Base-by-base conservation (phyloP, 2,888 invertebrate species). In the Apotomis turbidana region DNA sequence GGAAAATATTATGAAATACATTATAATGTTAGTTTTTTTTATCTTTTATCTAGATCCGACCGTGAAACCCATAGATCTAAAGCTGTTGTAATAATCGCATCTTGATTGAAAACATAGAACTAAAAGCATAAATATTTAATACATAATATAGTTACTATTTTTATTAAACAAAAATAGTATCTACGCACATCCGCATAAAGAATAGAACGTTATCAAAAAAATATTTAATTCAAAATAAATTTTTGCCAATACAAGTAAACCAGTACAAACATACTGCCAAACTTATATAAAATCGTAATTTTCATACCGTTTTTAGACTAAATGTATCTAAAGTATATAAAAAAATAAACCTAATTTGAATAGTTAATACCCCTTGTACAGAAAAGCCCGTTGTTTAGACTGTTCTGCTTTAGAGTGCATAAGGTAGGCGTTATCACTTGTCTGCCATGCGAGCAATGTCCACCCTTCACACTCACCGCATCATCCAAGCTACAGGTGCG, bases 221-320 rank as follows among this genome's bases (percentile, higher is more conserved):
- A n/a, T 12, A n/a, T 13, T 38, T n/a, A 38, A 58, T 38, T 41
- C 12, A 13, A 2, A 3, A 61, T 12, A 61, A 61, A 36, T 12
- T 3, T 46, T 57, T 44, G 66, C 66, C 66, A 66, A 66, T 12
- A 66, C n/a, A 46, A 57, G 55, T 46, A 46, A 46, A 57, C 55
- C 66, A 66, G 66, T 66, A 66, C 66, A 66, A 66, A 64, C 12
- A 44, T 55, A 57, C 66, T 66, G 66, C 66, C 66, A 66, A 66
- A 66, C 15, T 41, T 15, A 27, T 58, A 58, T 15, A 38, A 58
- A 57, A 58, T 38, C 38, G 38, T 58, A 58, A 57, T 27, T 4
- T 36, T 36, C 27, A 61, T 61, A 15, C 55, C 57, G 36, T 5
- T 59, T 44, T 44, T 59, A 59, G 41, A 44, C 13, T 41, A 44